Evolutionary conservation across 2,797 vertebrate genomes (phyloP).

Genomic region (Xenops minutus): DNA sequence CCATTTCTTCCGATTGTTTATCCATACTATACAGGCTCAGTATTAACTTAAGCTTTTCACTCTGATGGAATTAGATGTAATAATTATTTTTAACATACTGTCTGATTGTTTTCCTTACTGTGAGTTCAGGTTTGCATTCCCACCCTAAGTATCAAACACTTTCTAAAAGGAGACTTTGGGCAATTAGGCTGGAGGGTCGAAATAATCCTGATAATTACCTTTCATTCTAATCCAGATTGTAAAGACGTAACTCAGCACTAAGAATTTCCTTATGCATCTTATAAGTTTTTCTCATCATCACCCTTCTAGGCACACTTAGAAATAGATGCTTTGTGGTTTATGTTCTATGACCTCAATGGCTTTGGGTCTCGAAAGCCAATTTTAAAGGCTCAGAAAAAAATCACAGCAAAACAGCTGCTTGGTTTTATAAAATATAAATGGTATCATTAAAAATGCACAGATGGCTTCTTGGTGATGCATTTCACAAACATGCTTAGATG

Average conservation of each 20-base stretch:
- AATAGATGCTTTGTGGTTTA: conserved; percentile 16
- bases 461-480: conserved; percentile 54
- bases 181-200: neutral
- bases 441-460: conserved; percentile 41
- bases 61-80: neutral
- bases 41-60: neutral
- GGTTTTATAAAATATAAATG: conserved; percentile 57
- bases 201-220: conserved; percentile 25
- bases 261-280: neutral
- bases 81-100: neutral
- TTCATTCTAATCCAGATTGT: neutral
- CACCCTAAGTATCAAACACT: neutral
- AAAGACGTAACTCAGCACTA: neutral
- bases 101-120: neutral
- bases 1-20: neutral
- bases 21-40: neutral
- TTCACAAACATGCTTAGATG: conserved; percentile 52
- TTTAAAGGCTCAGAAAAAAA: conserved; percentile 44
- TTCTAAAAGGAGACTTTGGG: neutral
- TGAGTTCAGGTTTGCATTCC: neutral
- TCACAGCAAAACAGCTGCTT: conserved; percentile 47
- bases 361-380: conserved; percentile 31
- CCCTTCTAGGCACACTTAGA: conserved; percentile 7
- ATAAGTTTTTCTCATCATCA: neutral
- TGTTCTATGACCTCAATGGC: neutral